Base-by-base conservation (phyloP, 2,113 vertebrate species). In the Elachura formosa region DNA sequence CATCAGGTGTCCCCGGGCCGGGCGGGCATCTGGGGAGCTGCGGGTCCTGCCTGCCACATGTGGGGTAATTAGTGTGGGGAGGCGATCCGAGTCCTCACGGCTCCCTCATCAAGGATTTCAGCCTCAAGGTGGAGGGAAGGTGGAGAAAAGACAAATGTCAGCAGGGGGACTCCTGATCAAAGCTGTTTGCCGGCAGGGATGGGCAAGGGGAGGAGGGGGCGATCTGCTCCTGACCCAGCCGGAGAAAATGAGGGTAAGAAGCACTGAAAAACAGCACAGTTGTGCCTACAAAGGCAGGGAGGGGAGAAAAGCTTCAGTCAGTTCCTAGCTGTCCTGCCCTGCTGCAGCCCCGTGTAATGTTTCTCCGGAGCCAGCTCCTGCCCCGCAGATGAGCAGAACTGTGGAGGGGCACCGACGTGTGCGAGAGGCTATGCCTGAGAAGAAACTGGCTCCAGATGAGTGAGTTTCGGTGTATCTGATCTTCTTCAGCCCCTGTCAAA, bases 1-100 rank as follows among this genome's bases (percentile, higher is more conserved):
- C 75, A 68, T 11, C 38, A 5, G 80, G 58, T 72, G 89, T 49
- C 49, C 61, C 28, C 43, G 20, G 52, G 16, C 46, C 19, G 62
- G 56, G 63, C 14, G 1, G 40, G 49, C 3, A 1, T 22, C 59
- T 8, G 59, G 45, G 31, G 14, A 40, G 24, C 66, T 11, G 72
- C 1, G 7, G 73, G 36, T 55, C 45, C 77, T 79, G 74, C 63
- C 58, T 61, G 83, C 91, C 94, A 96, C 87, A 90, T 94, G 87
- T 87, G 77, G 67, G 24, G 63, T 16, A 9, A 14, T 82, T 21
- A 34, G 22, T 14, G 52, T 23, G 46, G 67, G 73, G 87, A 83
- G 94, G 59, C 21, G 55, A 74, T 59, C 41, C 0, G 2, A 61
- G 77, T 2, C 54, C 31, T 84, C 92, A 1, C 8, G 54, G 74